Base-by-base conservation (phyloP, 2,113 vertebrate genomes). In the Hassar affinis region DNA sequence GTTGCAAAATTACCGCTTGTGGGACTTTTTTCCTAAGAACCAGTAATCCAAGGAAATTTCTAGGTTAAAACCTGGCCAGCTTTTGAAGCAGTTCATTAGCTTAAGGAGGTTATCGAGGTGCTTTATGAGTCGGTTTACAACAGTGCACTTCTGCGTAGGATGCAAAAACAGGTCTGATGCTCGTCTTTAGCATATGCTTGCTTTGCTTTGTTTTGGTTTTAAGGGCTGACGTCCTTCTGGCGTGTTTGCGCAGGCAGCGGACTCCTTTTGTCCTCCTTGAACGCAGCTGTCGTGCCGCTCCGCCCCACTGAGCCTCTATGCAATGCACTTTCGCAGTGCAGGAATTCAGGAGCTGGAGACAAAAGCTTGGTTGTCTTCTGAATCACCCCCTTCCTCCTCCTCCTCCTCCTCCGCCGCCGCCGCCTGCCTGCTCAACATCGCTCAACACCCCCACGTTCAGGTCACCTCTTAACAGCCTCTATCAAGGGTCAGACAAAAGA, bases 301-400 rank as follows among this genome's bases (percentile, higher is more conserved):
- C 87, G 57, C 25, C 79, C 86, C 52, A 14, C 81, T 76, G 64
- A 82, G 88, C 49, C 85, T 85, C 93, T 92, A 92, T 92, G 91
- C 89, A 93, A 94, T 91, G 88, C 87, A 82, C 89, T 90, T 85
- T 90, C 79, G 76, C 92, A 90, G 91, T 91, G 87, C 87, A 93
- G 93, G 91, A 94, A 94, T 93, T 88, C 86, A 64, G 8, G 81
- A 82, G 62, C 17, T 35, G 86, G 90, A 89, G 89, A 95, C 93
- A 94, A 93, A 94, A 56, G 66, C 69, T 22, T 4, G 35, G 77
- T 84, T 83, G 86, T 87, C 85, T 27, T 45, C 2, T 10, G 2
- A 72, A 83, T 64, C 18, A 14, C 77, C 25, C 51, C 9, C 76
- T 52, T n/a, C 74, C 86, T 74, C 64, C 59, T 3, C 56, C 77